These are phyloP conservation scores for Platalea minor DNA, from an alignment of 2,797 vertebrate species.

Conservation along the genomic window DNA sequence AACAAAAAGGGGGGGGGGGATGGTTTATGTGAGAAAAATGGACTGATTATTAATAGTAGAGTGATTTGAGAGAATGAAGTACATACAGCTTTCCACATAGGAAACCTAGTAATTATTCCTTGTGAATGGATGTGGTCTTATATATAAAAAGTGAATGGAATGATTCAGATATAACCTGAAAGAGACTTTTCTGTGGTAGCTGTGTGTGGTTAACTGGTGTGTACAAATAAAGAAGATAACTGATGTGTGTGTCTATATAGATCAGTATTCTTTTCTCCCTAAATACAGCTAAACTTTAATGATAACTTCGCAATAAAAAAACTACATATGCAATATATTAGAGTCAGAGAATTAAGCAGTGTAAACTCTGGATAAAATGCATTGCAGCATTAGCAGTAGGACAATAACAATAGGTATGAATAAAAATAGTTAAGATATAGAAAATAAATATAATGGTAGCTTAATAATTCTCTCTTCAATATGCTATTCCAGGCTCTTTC, in stretches of 20 bases:
- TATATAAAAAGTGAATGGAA: not conserved
- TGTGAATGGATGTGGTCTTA: not conserved
- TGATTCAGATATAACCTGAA: not conserved
- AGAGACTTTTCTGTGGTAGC: not conserved
- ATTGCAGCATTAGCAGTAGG: not conserved
- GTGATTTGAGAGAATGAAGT: not conserved
- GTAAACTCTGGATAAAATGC: not conserved
- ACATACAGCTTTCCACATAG: not conserved
- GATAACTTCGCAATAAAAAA: not conserved
- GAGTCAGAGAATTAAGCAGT: not conserved
- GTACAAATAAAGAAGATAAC: not conserved
- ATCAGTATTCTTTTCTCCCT: not conserved
- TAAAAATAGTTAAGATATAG: not conserved
- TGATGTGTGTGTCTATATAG: not conserved
- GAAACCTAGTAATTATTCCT: not conserved
- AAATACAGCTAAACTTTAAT: not conserved
- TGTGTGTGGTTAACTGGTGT: not conserved
- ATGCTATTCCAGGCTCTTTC: not conserved
- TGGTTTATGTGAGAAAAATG: not conserved
- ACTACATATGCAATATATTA: not conserved
- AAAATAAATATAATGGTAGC: not conserved
- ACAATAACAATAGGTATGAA: not conserved
- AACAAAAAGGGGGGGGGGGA: not conserved
- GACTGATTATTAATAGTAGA: not conserved
- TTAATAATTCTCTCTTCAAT: not conserved